Evolutionary conservation across 2,888 invertebrate genomes (phyloP).

Genomic region (Macrophya annulata): DNA sequence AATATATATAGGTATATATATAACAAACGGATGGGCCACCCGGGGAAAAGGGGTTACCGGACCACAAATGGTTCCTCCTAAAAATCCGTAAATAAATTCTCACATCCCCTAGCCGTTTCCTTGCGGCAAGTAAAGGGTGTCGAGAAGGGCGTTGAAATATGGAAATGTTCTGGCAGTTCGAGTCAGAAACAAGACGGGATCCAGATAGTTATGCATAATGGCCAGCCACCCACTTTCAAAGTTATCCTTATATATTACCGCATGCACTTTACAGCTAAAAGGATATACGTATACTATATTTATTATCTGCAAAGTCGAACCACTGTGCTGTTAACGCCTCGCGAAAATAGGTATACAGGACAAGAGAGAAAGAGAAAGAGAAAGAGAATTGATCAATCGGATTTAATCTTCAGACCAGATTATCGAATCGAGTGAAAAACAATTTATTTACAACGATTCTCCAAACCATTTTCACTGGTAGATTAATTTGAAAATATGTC

Average conservation of each 20-base stretch:
- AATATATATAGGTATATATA: neutral
- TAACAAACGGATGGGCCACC: slow-evolving; percentile 36
- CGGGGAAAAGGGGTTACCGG: slow-evolving; percentile 33
- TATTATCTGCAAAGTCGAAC: slow-evolving; percentile 4
- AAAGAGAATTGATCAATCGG: slow-evolving; percentile 19
- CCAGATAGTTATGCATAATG: slow-evolving; percentile 61
- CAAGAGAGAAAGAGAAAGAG: neutral
- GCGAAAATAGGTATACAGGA: neutral
- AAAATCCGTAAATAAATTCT: slow-evolving; percentile 54
- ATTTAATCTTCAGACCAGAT: slow-evolving; percentile 24
- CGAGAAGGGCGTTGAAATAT: slow-evolving; percentile 54
- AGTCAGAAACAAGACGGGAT: slow-evolving; percentile 56
- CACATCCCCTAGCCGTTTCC: slow-evolving; percentile 39
- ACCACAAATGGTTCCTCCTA: slow-evolving; percentile 44
- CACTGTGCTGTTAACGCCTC: neutral
- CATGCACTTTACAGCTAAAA: slow-evolving; percentile 64
- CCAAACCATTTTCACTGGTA: no score
- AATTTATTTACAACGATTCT: no score
- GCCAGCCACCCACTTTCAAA: slow-evolving; percentile 58
- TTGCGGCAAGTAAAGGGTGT: slow-evolving; percentile 18
- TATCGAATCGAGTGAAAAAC: neutral
- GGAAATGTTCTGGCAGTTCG: slow-evolving; percentile 54
- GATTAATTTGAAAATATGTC: no score
- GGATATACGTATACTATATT: slow-evolving; percentile 38
- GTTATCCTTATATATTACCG: slow-evolving; percentile 64